Evolutionary conservation across 2,797 vertebrate species (phyloP), one percentile per base, ranked within the genome.

Genomic region (Anguilla marmorata): DNA sequence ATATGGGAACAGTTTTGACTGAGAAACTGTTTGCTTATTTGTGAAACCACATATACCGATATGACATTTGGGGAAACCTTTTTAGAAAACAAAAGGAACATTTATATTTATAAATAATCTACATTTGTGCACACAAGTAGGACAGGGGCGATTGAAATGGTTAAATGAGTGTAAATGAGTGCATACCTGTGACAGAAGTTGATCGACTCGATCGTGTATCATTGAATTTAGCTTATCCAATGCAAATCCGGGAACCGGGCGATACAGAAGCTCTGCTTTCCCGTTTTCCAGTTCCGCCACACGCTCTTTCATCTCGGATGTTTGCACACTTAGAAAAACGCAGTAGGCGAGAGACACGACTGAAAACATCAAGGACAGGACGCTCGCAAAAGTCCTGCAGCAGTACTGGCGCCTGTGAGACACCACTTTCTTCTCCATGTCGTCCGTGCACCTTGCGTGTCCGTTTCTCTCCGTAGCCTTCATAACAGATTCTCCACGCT

Each of bases 191-290:
- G 95, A 94, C 87, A 97, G 94, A 85, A 96, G 95, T 84, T 92
- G 91, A 88, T 96, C 96, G 94, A 96, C 95, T 91, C 94, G 96
- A 86, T 97, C 95, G 87, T 96, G 96, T 90, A 96, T 94, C 91
- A 96, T 85, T 54, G 94, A 93, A 88, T 94, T 92, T 79, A 97
- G 93, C 86, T 95, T 94, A 89, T 96, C 96, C 92, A 93, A 86
- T 84, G 93, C 92, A 60, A 90, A 89, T 92, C 93, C 66, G 48
- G 95, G 93, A 84, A 94, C 89, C 86, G 37, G 94, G 86, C 90
- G 85, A 79, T 93, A 88, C 48, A 48, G 89, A 9, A 90, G 56
- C 14, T 86, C 89, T 41, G 92, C 95, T 52, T 93, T 93, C 86
- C 92, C 93, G 0, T 91, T 91, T 89, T 97, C 96, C 74, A 96